Base-by-base conservation (phyloP, 23 tunicate species). In the Halocynthia roretzi region DNA sequence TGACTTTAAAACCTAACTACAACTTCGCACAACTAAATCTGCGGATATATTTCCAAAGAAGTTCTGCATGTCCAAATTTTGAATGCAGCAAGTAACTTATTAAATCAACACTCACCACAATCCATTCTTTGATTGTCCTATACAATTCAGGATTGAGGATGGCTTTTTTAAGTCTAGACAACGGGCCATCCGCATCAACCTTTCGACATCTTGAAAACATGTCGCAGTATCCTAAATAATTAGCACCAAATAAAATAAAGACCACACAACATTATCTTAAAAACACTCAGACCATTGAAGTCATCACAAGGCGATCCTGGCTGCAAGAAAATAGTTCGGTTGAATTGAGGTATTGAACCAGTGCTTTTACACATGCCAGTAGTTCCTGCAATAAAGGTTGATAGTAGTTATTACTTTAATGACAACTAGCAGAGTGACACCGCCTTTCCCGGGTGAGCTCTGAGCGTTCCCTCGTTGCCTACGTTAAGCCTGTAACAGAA, bases 101-200 rank as follows among this genome's bases (percentile, higher is more conserved):
- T 31, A 31, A 31, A 31, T 31, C 17, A 70, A 54, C 9, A 15
- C 92, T 77, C 58, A 91, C 99, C 77, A 94, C 86, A 68, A 94
- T 94, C 99, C 99, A 94, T 40, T 85, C 76, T 49, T 64, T 87
- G 64, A 94, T 94, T 61, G 82, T 94, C 67, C 82, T 84, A 76
- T 94, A 94, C 44, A 94, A 78, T 72, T 80, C 85, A 48, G 95
- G 95, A 70, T 94, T 94, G 52, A 94, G 82, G 51, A 94, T 84
- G 15, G 95, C 95, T 57, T 94, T 78, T 71, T 84, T 87, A 17
- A 94, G 74, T 51, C 99, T 72, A n/a, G 99, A 88, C 79, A 94
- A 58, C 12, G 99, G 99, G 5, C 99, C 99, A 50, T 94, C 99
- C 11, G 99, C 99, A 70, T 94, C 99, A 18, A 94, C 99, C 51